Conservation (phyloP, 2,888 invertebrate species). For the Marasmarcha lunaedactyla region DNA sequence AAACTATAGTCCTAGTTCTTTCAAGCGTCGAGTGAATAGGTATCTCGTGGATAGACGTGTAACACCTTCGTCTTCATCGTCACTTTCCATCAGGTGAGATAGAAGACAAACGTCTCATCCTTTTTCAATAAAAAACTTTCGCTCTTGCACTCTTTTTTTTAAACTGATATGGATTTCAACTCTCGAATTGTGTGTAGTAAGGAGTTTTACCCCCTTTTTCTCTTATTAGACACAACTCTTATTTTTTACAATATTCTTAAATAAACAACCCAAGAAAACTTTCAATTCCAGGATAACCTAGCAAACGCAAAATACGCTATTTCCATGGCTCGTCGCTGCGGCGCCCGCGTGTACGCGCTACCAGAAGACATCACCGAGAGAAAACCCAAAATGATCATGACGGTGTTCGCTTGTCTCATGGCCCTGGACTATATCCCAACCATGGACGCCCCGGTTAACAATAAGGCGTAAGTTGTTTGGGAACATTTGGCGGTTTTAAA, state of each 20-base stretch:
- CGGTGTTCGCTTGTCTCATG: slow-evolving; percentile 99
- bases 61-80: too few relatives aligned
- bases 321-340: slow-evolving; percentile 97
- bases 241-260: neutral
- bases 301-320: slow-evolving; percentile 99
- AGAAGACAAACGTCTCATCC: too few relatives aligned
- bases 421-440: slow-evolving; percentile 94
- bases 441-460: slow-evolving; percentile 73
- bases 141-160: too few relatives aligned
- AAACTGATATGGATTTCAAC: too few relatives aligned
- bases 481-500: neutral
- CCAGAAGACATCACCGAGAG: slow-evolving; percentile 99
- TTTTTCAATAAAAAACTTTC: too few relatives aligned
- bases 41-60: too few relatives aligned
- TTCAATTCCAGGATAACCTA: slow-evolving; percentile 88
- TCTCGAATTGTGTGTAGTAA: too few relatives aligned
- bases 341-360: slow-evolving; percentile 96
- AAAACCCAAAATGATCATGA: slow-evolving; percentile 99
- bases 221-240: neutral
- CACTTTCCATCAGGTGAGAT: too few relatives aligned
- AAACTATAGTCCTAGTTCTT: too few relatives aligned
- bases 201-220: too few relatives aligned
- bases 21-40: too few relatives aligned
- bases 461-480: slow-evolving; percentile 31
- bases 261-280: neutral